Base-by-base conservation (phyloP, 2,888 invertebrate genomes). In the Thymelicus sylvestris region DNA sequence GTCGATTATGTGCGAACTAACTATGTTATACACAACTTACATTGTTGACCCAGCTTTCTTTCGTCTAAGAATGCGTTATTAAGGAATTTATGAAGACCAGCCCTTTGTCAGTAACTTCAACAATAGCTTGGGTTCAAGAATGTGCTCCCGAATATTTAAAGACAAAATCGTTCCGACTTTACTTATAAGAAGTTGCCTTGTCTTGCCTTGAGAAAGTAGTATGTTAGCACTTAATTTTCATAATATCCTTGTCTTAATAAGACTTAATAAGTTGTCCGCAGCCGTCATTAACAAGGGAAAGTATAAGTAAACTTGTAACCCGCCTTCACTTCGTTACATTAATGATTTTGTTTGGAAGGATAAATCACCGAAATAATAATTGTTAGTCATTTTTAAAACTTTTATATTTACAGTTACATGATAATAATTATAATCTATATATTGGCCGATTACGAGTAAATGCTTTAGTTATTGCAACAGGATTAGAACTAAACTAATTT, bases 31-130 rank as follows among this genome's bases (percentile, higher is more conserved):
- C 57, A 57, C 57, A 31, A 57, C 57, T 57, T 15, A 31, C 57
- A 57, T 57, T 38, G 57, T 57, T 19, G 31, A 4, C 57, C 15
- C 13, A 38, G 57, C 57, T 57, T 57, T 57, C 31, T 57, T 57
- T 57, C 41, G 1, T 44, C 41, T 13, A 66, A 55, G 13, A 55
- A 66, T 59, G 31, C 47, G 24, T 31, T 59, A 39, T 59, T 57
- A 59, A 59, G 15, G n/a, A 59, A 66, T 66, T 57, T 31, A 66
- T 38, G 47, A 47, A 66, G 66, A 31, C 47, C 59, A 66, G 66
- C 47, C 59, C 47, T 59, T 59, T 66, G 66, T 66, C 47, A 47
- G 47, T 59, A 31, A 59, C 38, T 31, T 47, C 10, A 19, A 57
- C 44, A 59, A 66, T 66, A 66, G 59, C 41, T 66, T 59, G 60